Percentiles rank a stretch among this genome's conserved stretches.
These are phyloP conservation scores for Pteromalus puparum DNA, from an alignment of 1,140 invertebrate genomes.

Conservation along the genomic window DNA sequence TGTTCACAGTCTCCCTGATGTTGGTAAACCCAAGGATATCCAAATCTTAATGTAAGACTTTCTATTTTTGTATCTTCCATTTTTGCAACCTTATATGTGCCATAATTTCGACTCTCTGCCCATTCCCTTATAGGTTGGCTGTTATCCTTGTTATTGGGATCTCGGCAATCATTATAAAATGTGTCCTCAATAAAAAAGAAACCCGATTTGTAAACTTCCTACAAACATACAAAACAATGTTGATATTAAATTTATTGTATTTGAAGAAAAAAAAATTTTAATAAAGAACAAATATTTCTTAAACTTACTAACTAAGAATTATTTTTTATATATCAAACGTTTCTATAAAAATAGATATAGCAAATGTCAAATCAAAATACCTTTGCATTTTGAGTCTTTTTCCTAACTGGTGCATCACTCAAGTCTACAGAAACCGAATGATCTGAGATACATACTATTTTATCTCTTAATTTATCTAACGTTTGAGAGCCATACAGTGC, in stretches of 20 bases:
- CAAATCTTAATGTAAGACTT: conserved; percentile 81
- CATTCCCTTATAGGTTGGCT: conserved; percentile 81
- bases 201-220: conserved; percentile 81
- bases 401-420: conserved; percentile 76
- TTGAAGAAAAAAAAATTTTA: no score
- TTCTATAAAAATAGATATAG: no score
- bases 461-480: conserved; percentile 80
- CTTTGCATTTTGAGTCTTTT: conserved; percentile 71
- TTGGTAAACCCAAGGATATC: conserved; percentile 88
- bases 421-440: conserved; percentile 78
- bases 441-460: conserved; percentile 82
- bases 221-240: conserved; percentile 45
- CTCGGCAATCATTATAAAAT: conserved; percentile 86
- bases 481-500: conserved; percentile 79
- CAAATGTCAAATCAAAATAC: conserved; percentile 62
- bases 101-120: conserved; percentile 76
- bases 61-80: conserved; percentile 81
- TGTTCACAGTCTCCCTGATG: conserved; percentile 95
- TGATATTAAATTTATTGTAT: neutral
- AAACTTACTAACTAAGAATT: neutral
- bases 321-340: no score
- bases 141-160: conserved; percentile 79
- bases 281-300: neutral
- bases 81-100: conserved; percentile 75
- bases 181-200: conserved; percentile 88